These are phyloP conservation scores for Brachionus sp. DNA, from an alignment of 1,140 invertebrate genomes.

Conservation along the genomic window DNA sequence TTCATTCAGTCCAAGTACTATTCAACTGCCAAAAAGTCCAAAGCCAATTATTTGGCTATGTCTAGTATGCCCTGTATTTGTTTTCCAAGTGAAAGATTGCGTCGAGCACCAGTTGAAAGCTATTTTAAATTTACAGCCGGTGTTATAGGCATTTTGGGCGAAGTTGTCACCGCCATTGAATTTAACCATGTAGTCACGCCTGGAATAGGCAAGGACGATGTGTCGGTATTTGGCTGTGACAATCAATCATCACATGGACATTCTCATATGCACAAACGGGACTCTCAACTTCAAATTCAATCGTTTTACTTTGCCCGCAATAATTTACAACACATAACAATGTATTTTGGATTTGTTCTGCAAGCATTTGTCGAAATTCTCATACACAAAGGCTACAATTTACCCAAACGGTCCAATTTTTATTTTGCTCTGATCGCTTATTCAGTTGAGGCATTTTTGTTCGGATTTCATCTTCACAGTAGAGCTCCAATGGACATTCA, in stretches of 20 bases:
- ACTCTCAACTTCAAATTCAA: conserved; percentile 53
- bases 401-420: conserved; percentile 59
- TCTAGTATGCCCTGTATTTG: neutral
- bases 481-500: conserved; percentile 59
- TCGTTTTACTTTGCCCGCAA: conserved; percentile 50
- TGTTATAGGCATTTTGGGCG: conserved; percentile 48
- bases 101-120: neutral
- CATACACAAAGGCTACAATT: conserved; percentile 52
- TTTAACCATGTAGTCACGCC: neutral
- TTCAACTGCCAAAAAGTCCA: neutral
- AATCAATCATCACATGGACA: neutral
- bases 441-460: conserved; percentile 60
- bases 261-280: neutral
- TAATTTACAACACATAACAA: conserved; percentile 64
- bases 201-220: neutral
- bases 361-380: conserved; percentile 57
- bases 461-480: conserved; percentile 62
- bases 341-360: conserved; percentile 63
- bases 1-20: conserved; percentile 12
- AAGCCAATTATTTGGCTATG: neutral
- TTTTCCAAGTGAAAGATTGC: neutral
- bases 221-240: neutral
- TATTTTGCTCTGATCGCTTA: conserved; percentile 56
- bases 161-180: conserved; percentile 58
- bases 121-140: conserved; percentile 19